Evolutionary conservation across 2,113 vertebrate genomes (phyloP), one percentile per base, ranked within the genome.

Genomic region (Catagonus wagneri): DNA sequence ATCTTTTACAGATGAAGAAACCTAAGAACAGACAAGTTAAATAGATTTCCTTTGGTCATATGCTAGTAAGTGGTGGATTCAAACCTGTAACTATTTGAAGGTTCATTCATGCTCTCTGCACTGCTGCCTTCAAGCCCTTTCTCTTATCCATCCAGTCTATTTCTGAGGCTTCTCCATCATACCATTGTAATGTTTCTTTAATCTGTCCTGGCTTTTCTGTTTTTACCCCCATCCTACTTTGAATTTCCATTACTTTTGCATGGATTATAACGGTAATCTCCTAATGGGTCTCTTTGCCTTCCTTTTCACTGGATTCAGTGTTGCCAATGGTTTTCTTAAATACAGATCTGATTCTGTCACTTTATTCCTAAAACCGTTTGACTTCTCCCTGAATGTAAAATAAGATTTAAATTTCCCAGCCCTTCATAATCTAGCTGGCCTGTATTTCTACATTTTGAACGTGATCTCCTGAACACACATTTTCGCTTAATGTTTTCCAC

Each of bases 321-420:
- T 93, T 80, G 29, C 36, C 63, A 61, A 0, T 93, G 54, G 34
- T 91, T 94, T 90, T 94, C 89, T 93, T 93, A 68, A 71, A 17
- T 84, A 66, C 36, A 85, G 76, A 74, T 78, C 52, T 92, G 91
- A 83, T 71, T 76, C 44, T 93, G 81, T 93, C 61, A 81, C 63
- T 89, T 19, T 76, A 71, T 93, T 83, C 34, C 81, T 92, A 80
- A 92, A 95, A 60, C 36, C 34, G 34, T 80, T 61, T 87, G 88
- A 85, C 44, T 60, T 87, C 52, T 90, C 84, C 75, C 58, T 92
- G 58, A 84, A 80, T 75, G 92, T 80, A 74, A 78, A 84, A 66
- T 80, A 86, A 66, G 52, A 90, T 68, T 92, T 69, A 80, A 96
- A 91, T 71, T 95, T 76, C 25, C 79, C 68, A 88, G 91, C 39